Evolutionary conservation across 2,797 vertebrate genomes (phyloP), one percentile per base, ranked within the genome.

Genomic region (Anguilla obscura): DNA sequence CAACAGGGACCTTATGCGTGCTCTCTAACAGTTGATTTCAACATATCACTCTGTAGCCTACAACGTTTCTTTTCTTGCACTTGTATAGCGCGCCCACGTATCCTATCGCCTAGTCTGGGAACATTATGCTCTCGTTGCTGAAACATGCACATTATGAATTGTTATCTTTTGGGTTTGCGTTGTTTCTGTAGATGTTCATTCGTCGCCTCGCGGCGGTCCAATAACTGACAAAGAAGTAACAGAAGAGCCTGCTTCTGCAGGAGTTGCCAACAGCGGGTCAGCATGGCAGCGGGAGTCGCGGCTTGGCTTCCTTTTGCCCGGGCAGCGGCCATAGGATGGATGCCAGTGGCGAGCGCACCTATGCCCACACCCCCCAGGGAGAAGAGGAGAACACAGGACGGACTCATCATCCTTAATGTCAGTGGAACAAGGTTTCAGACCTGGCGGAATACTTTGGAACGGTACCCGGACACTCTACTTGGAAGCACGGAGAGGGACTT

Each of bases 271-370:
- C 66, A 90, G 48, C 84, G 84, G 85, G 83, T 90, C 93, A 94
- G 88, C 91, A 99, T 99, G 98, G 97, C 98, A 0, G 98, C 97
- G 0, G 98, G 98, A 80, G 98, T 98, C 27, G 97, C 98, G 85
- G 97, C 98, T 0, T 99, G 98, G 98, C 94, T 99, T 90, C 98
- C 98, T 76, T 98, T 99, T 87, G 98, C 98, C 50, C 96, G 98
- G 90, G 98, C 98, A 1, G 98, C 98, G 0, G 98, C 98, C 79
- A 96, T 99, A 91, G 98, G 98, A 88, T 99, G 98, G 98, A 98
- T 99, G 97, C 98, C 98, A 69, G 97, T 99, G 93, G 98, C 98
- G 87, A 95, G 96, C 24, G 94, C 95, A 87, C 96, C 97, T 8
- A 98, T 99, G 98, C 98, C 98, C 60, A 93, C 94, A 82, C 97